These are phyloP conservation scores for Bubalus kerabau DNA, from an alignment of 2,113 vertebrate species.

Conservation along the genomic window DNA sequence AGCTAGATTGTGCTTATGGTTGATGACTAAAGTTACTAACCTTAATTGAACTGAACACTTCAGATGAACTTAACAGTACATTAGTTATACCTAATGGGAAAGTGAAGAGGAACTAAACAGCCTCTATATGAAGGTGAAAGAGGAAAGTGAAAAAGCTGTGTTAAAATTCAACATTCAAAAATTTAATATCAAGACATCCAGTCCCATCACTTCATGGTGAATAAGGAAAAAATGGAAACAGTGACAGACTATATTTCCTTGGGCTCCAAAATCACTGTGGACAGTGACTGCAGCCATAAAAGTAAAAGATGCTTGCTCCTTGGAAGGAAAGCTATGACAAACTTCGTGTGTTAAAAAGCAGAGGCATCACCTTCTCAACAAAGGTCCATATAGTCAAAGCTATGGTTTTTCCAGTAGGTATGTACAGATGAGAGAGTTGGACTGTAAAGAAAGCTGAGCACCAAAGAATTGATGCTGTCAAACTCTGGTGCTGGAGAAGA, in stretches of 20 bases:
- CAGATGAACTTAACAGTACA: not conserved
- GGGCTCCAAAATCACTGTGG: not conserved
- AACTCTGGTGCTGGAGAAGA: not conserved
- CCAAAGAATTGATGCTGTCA: not conserved
- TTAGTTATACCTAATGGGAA: not conserved
- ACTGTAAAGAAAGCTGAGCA: not conserved
- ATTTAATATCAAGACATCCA: not conserved
- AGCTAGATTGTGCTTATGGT: not conserved
- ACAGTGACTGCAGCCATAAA: not conserved
- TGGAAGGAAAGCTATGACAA: not conserved
- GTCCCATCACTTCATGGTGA: not conserved
- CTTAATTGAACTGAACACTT: not conserved
- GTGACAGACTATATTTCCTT: not conserved
- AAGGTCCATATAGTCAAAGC: not conserved
- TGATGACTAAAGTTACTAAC: not conserved
- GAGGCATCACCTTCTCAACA: not conserved
- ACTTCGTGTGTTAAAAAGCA: not conserved
- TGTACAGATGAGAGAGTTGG: not conserved
- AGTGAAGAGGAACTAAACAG: not conserved
- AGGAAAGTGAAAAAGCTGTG: not conserved
- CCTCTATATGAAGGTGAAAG: not conserved
- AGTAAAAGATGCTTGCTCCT: not conserved
- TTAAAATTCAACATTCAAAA: not conserved
- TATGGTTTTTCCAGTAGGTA: not conserved
- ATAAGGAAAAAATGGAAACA: not conserved